These are phyloP conservation scores for Vanessa tameamea DNA, from an alignment of 1,140 invertebrate genomes.

Conservation along the genomic window DNA sequence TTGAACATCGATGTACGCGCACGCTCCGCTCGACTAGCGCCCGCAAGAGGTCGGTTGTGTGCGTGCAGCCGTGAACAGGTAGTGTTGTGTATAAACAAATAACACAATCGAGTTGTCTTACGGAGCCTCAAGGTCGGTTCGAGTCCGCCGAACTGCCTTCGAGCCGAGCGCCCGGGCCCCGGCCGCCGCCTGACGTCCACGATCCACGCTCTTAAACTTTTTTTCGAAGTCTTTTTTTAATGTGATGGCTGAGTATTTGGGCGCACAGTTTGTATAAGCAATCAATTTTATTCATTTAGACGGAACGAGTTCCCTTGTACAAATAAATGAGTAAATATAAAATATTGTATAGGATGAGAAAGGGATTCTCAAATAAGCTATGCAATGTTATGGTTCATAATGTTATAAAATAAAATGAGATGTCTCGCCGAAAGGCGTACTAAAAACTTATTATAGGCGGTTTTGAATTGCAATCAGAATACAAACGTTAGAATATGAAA, in stretches of 20 bases:
- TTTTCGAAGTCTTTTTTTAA: conserved; percentile 76
- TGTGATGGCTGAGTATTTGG: conserved; percentile 78
- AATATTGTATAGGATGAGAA: conserved; percentile 51
- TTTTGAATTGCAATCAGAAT: conserved; percentile 21
- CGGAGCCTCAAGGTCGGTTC: conserved; percentile 70
- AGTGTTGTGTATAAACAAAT: conserved; percentile 80
- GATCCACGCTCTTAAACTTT: conserved; percentile 63
- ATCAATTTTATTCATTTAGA: conserved; percentile 81
- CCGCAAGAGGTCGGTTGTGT: conserved; percentile 37
- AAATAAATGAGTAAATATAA: conserved; percentile 77
- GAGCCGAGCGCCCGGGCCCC: conserved; percentile 46
- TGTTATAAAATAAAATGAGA: conserved; percentile 29
- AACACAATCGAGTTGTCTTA: conserved; percentile 79
- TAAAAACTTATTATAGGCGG: conserved; percentile 30
- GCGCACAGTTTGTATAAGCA: conserved; percentile 80
- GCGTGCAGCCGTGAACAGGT: conserved; percentile 68
- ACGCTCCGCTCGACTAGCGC: conserved; percentile 24
- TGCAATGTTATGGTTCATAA: conserved; percentile 47
- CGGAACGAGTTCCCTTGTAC: conserved; percentile 71
- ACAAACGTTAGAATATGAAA: conserved; percentile 12
- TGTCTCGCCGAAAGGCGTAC: conserved; percentile 27
- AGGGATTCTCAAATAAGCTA: conserved; percentile 52
- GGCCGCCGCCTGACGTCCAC: conserved; percentile 51
- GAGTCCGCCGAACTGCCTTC: conserved; percentile 45
- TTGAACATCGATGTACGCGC: conserved; percentile 52